Base-by-base conservation (phyloP, 2,888 invertebrate species). In the Heteropelma amictum region DNA sequence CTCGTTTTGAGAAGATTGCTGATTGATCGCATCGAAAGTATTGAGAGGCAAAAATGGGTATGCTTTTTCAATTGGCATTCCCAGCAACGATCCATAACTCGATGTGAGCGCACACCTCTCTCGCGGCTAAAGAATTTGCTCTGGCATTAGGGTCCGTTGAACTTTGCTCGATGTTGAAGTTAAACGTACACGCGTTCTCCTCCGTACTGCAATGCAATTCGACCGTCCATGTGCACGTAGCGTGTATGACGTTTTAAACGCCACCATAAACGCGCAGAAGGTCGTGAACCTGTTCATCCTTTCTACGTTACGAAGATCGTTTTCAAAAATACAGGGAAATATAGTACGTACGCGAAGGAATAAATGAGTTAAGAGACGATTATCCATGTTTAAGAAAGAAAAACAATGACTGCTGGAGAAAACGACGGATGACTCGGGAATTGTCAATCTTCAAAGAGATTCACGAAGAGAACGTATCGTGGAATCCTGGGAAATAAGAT, bases 91-190 rank as follows among this genome's bases (percentile, higher is more conserved):
- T 26, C 38, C 30, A 64, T 71, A 71, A 71, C 49, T 71, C 64
- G 40, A 47, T 28, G 49, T 64, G n/a, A n/a, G 17, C 28, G 45
- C 69, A 56, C 63, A 65, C 45, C 35, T 67, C 33, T 47, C 49
- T 49, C 64, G 49, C 38, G 49, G 49, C 63, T 40, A 21, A 54
- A 71, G 71, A 64, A 71, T 71, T 71, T 49, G 64, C 63, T 71
- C 71, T 49, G 71, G 71, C 71, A 71, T 71, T 71, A 71, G 56
- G 56, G 71, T 64, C 33, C 71, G 58, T 71, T 71, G 71, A 71
- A 71, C 71, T 56, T 64, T 30, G 28, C 47, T 56, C 14, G n/a
- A n/a, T n/a, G n/a, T n/a, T n/a, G n/a, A 49, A 56, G 64, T 58
- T 71, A 47, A n/a, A n/a, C 49, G 49, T 56, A 40, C 54, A 56